Base-by-base conservation (phyloP, 2,113 vertebrate species). In the Hippocampus abdominalis region DNA sequence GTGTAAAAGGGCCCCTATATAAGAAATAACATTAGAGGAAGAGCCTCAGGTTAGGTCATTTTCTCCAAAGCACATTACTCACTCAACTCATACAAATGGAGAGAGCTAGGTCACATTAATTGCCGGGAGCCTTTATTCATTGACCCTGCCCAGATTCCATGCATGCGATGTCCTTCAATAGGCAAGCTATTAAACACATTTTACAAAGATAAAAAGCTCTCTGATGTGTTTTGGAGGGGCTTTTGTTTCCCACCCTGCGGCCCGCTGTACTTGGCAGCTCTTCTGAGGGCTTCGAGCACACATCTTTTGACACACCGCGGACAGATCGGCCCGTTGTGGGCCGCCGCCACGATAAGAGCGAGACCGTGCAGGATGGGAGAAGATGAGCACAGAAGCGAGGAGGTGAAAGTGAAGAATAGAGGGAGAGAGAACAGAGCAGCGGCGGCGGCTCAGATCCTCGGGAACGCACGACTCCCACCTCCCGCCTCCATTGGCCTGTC, bases 221-320 rank as follows among this genome's bases (percentile, higher is more conserved):
- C 80, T 83, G 84, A 66, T 84, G 76, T 84, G 63, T 75, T 80
- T 88, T 84, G 56, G 68, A 76, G 73, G 67, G 27, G 72, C 73
- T 80, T 89, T 88, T 82, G 75, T 86, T 79, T 73, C 74, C 39
- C 63, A 57, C 42, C 12, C 76, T 76, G 74, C 73, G 42, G 81
- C 79, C 83, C 4, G 74, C 84, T 83, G 87, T 84, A 80, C 75
- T 90, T 93, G 92, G 92, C 92, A 91, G 78, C 83, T 76, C 88
- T 90, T 92, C 91, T 89, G 82, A 91, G 83, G 80, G 77, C 75
- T 76, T 48, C 25, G 27, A 36, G 75, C 73, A 81, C 79, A 82
- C 78, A 85, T 88, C 83, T 86, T 72, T 83, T 81, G 79, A 88
- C 68, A 70, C 79, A 42, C 71, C 8, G 80, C 77, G 89, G 90